phyloP scores from a whole-genome alignment of 2,113 vertebrate species.

The Atrichornis clamosus region DNA sequence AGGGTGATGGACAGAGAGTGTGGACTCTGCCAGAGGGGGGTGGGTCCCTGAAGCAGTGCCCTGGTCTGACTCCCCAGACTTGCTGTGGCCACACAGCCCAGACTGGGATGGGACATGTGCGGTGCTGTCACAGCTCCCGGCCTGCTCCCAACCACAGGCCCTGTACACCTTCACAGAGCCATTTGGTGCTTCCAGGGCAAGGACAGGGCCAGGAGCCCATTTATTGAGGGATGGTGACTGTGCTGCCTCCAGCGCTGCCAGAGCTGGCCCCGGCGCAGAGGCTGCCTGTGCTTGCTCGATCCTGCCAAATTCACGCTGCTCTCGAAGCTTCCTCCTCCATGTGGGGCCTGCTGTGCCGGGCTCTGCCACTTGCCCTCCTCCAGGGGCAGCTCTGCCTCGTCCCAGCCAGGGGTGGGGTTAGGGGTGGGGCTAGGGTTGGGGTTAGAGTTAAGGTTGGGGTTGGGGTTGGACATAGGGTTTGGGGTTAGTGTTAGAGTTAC shows the following conservation, averaged over 20 bases:
- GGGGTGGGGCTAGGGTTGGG: not conserved
- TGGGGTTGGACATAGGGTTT: not conserved
- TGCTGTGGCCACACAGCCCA: fast-evolving
- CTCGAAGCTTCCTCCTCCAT: fast-evolving
- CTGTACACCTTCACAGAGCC: fast-evolving
- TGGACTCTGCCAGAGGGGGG: not conserved
- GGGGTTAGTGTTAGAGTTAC: not conserved
- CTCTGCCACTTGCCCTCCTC: fast-evolving
- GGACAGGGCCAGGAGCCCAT: not conserved
- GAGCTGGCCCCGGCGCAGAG: not conserved
- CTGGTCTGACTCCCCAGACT: fast-evolving
- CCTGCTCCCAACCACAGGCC: fast-evolving
- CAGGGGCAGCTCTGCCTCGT: fast-evolving
- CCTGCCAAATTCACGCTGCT: fast-evolving
- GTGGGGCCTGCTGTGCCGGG: fast-evolving
- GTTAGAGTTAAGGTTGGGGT: not conserved
- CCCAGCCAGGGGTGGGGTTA: not conserved
- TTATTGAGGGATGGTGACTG: not conserved
- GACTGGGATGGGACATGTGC: not conserved
- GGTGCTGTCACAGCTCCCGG: fast-evolving
- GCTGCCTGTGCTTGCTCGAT: not conserved
- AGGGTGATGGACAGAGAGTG: not conserved
- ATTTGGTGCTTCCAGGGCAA: fast-evolving
- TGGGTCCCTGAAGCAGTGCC: fast-evolving
- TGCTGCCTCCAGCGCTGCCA: not conserved